phyloP scores from a whole-genome alignment of 2,888 invertebrate species.

The Synanthedon myopaeformis region DNA sequence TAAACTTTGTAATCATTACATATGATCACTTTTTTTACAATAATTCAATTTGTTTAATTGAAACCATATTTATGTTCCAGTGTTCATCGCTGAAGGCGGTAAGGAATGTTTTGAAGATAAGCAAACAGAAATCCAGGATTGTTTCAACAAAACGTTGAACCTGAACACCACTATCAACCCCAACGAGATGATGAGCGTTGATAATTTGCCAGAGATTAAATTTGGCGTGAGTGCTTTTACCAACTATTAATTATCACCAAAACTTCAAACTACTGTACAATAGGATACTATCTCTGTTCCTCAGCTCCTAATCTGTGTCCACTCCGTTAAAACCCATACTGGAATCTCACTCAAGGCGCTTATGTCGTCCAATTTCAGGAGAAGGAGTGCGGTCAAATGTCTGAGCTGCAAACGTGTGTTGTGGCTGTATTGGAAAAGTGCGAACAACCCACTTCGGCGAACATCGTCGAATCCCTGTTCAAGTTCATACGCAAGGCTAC shows the following conservation, averaged over 20 bases:
- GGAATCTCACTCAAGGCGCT: too few relatives aligned
- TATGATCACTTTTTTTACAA: too few relatives aligned
- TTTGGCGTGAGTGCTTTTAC: slow-evolving; percentile 57
- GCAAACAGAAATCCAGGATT: slow-evolving; percentile 70
- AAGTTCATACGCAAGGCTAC: slow-evolving; percentile 77
- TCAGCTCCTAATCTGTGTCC: too few relatives aligned
- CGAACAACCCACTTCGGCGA: slow-evolving; percentile 80
- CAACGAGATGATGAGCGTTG: slow-evolving; percentile 53
- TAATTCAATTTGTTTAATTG: too few relatives aligned
- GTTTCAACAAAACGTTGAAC: slow-evolving; percentile 73
- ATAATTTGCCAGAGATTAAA: slow-evolving; percentile 68
- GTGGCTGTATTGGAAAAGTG: slow-evolving; percentile 74
- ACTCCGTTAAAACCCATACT: too few relatives aligned
- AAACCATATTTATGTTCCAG: slow-evolving; percentile 38
- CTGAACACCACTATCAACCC: slow-evolving; percentile 38
- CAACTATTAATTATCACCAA: background rate
- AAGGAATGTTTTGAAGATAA: slow-evolving; percentile 77
- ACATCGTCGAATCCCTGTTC: slow-evolving; percentile 82
- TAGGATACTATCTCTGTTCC: too few relatives aligned
- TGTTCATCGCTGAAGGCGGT: slow-evolving; percentile 86
- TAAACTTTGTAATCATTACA: too few relatives aligned
- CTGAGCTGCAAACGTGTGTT: slow-evolving; percentile 63
- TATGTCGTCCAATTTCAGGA: slow-evolving; percentile 22
- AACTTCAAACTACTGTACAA: too few relatives aligned
- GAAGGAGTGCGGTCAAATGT: slow-evolving; percentile 36